Evolutionary conservation across 1,140 invertebrate genomes (phyloP).

Genomic region (Araneus ventricosus): DNA sequence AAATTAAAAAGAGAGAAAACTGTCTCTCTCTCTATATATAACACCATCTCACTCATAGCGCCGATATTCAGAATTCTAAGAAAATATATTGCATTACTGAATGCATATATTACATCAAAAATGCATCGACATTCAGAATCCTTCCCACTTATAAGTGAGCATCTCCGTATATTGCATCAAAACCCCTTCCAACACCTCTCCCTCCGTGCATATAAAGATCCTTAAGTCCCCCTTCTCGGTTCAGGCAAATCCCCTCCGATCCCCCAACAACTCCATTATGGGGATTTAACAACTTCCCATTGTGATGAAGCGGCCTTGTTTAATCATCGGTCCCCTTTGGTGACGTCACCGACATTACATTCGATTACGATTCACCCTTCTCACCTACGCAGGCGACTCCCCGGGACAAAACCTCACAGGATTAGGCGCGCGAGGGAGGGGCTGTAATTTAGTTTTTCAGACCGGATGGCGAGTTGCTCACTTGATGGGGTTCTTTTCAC

Average conservation of each 20-base stretch:
- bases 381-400: constrained; percentile 17
- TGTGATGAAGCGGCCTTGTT: constrained; percentile 59
- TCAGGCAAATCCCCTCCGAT: neutral
- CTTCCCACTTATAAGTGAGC: neutral
- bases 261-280: constrained; percentile 59
- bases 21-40: no score
- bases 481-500: neutral
- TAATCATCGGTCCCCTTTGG: constrained; percentile 55
- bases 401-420: constrained; percentile 50
- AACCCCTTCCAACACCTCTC: neutral
- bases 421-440: neutral
- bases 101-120: no score
- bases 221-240: constrained; percentile 10
- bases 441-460: constrained; percentile 41
- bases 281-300: constrained; percentile 62
- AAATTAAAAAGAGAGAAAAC: no score
- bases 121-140: neutral
- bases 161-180: neutral
- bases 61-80: no score
- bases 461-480: neutral
- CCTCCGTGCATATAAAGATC: neutral
- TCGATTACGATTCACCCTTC: constrained; percentile 50
- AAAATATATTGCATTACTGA: no score
- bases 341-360: constrained; percentile 48
- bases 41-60: no score